Evolutionary conservation across 2,888 invertebrate species (phyloP), one percentile per base, ranked within the genome.

Genomic region (Dryobota labecula): DNA sequence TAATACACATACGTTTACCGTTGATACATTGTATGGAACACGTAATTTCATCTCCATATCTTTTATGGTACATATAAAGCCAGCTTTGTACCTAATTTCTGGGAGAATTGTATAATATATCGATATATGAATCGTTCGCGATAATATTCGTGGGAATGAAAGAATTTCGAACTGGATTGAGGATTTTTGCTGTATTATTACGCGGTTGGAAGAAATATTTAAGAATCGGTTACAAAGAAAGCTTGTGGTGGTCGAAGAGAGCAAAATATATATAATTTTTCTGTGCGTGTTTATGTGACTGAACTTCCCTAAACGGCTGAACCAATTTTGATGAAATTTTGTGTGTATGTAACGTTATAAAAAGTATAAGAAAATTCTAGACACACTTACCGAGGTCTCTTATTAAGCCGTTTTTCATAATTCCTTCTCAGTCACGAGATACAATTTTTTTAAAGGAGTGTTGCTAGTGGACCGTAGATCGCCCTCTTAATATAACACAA

Each of bases 1-100:
- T 80, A 68, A 66, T 75, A 77, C 68, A 73, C 62, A 77, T 64
- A 75, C 76, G 61, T 71, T 73, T 60, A 54, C 45, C 76, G 43
- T 61, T 70, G 47, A 77, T 80, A 85, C 80, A 83, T 73, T 83
- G 83, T 83, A 80, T 75, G 68, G 27, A 76, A 68, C 74, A 74
- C 80, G 75, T 73, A 72, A 85, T 84, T 82, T 82, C 79, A 73
- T 80, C 67, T 80, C 66, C 73, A 72, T 80, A 69, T 71, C 58
- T 78, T 84, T 85, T 83, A 85, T 80, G 27, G 75, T 73, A 45
- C 73, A 72, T 85, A 77, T 85, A 77, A 83, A 84, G 51, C 36
- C 43, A 57, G 67, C n/a, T 80, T 80, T 74, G 65, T 77, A 62
- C 70, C 68, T 78, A 84, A 84, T 84, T 83, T 83, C 68, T 70